phyloP scores from a whole-genome alignment of 37 sponge, comb jelly and placozoan genomes.

The Beroe ovata region DNA sequence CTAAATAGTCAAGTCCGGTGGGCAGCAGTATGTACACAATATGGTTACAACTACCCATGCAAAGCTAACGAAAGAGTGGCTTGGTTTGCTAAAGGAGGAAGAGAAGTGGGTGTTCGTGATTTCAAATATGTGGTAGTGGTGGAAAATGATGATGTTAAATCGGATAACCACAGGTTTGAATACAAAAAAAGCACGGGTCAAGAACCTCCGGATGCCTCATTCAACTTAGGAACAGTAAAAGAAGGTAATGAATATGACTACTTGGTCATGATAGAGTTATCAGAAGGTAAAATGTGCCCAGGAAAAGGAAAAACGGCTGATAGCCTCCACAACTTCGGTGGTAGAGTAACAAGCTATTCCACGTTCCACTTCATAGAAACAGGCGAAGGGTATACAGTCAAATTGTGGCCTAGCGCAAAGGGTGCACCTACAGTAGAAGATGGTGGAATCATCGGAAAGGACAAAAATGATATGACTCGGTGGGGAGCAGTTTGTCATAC shows the following conservation, averaged over 20 bases:
- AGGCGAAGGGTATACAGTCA: not conserved
- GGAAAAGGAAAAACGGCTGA: not conserved
- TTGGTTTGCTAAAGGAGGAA: not conserved
- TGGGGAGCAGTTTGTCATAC: not conserved
- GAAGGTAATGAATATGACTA: not conserved
- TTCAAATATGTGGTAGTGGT: not conserved
- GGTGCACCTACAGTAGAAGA: not conserved
- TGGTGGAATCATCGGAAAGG: not conserved
- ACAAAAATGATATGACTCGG: not conserved
- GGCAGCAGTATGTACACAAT: not conserved
- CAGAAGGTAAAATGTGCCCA: not conserved
- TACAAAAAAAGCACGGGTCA: not conserved
- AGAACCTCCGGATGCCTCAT: not conserved
- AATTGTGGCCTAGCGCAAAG: not conserved
- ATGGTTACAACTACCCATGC: not conserved
- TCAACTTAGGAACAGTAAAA: not conserved
- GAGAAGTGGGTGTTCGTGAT: not conserved
- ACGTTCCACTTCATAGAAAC: not conserved
- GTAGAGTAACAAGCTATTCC: not conserved
- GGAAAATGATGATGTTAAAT: not conserved
- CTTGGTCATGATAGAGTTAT: not conserved
- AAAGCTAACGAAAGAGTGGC: not conserved
- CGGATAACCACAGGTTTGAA: not conserved
- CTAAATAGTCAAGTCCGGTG: not conserved
- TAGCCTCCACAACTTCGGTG: not conserved